phyloP scores from a whole-genome alignment of 2,797 vertebrate genomes.

The Nasua narica region DNA sequence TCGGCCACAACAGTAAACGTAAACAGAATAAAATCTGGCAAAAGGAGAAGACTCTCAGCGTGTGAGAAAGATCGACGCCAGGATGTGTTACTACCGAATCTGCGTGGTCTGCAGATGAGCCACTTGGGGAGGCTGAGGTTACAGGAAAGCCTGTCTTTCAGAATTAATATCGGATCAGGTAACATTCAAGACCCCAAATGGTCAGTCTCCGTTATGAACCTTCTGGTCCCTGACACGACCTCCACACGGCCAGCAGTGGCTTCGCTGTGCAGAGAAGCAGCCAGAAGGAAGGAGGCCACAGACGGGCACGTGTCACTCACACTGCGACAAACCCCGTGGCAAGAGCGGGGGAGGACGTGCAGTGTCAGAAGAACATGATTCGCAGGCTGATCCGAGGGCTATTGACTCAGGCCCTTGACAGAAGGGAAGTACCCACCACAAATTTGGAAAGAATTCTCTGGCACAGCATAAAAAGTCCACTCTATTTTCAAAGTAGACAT shows the following conservation, averaged over 20 bases:
- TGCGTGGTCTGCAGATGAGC: background rate
- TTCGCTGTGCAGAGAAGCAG: background rate
- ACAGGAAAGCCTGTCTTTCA: background rate
- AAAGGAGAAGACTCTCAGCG: background rate
- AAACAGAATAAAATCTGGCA: background rate
- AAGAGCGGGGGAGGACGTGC: background rate
- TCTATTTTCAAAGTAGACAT: background rate
- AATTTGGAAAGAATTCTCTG: background rate
- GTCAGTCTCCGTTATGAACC: background rate
- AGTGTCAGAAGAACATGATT: background rate
- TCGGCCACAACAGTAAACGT: background rate
- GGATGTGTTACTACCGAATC: background rate
- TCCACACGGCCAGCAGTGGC: background rate
- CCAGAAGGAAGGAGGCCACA: too few relatives aligned
- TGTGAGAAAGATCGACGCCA: background rate
- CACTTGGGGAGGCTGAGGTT: background rate
- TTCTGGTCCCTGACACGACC: background rate
- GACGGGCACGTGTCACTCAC: accelerated
- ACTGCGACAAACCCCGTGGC: too few relatives aligned
- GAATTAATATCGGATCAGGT: background rate
- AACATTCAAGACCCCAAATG: background rate
- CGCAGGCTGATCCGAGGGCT: background rate
- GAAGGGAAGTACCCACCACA: background rate
- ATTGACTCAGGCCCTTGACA: background rate
- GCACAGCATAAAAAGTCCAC: background rate